Base-by-base conservation (phyloP, 2,113 vertebrate genomes). In the Laterallus jamaicensis region DNA sequence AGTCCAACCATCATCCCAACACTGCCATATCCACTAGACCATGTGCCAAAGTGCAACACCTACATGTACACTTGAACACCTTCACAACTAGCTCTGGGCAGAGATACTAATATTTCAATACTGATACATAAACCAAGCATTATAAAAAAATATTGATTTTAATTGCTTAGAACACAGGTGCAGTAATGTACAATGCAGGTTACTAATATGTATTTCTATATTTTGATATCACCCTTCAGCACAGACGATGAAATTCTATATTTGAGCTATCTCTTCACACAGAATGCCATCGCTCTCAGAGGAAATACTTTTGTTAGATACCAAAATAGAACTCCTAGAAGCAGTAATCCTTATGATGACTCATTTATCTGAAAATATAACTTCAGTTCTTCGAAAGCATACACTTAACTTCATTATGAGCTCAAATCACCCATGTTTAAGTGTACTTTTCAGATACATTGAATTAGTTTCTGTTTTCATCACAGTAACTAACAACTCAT, bases 271-370 rank as follows among this genome's bases (percentile, higher is more conserved):
- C 49, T 87, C 80, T 88, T 91, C 91, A 82, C 44, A 83, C 82
- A 81, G 80, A 93, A 89, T 55, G 70, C 75, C 91, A 86, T 69
- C 24, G 29, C 60, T 58, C 55, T 69, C 62, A 71, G 35, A 91
- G 89, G 76, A 96, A 97, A 92, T 80, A 64, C 50, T 94, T 92
- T 0, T 56, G 55, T 77, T 86, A 78, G 71, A 62, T 66, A 86
- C 84, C 60, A 89, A 91, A 97, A 96, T 87, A 97, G 94, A 90
- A 92, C 75, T 95, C 95, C 74, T 92, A 80, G 90, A 94, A 96
- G 90, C 64, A 94, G 56, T 78, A 85, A 92, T 82, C 77, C 73
- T 89, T 24, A 71, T 58, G 86, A 60, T 97, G 96, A 96, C 69
- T 93, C 94, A 93, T 52, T 79, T 70, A 80, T 39, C 89, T 86